These are phyloP conservation scores for Timema podura DNA, from an alignment of 2,888 invertebrate species.

Conservation along the genomic window DNA sequence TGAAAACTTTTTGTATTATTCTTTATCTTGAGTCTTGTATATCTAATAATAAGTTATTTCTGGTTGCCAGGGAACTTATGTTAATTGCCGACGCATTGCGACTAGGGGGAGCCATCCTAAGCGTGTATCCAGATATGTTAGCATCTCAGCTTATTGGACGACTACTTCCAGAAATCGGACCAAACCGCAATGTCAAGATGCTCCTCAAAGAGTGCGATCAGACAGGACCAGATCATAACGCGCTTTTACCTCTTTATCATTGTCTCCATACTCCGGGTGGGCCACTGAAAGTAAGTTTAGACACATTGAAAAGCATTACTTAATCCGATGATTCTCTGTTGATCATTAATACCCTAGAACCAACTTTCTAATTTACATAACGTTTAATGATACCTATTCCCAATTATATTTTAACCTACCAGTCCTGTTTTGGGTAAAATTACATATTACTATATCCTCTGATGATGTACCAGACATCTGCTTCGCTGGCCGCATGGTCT, in stretches of 20 bases:
- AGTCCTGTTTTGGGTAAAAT: too few relatives aligned
- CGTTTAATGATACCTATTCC: not conserved
- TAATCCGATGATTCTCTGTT: not conserved
- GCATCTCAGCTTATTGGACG: constrained; percentile 92
- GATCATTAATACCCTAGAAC: not conserved
- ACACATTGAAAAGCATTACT: too few relatives aligned
- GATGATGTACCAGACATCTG: too few relatives aligned
- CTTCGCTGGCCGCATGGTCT: too few relatives aligned
- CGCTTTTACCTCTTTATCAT: constrained; percentile 88
- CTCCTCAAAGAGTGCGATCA: constrained; percentile 87
- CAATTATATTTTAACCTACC: not conserved
- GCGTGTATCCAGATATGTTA: constrained; percentile 90
- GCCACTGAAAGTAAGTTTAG: constrained; percentile 74
- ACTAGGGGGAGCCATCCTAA: constrained; percentile 89
- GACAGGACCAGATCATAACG: constrained; percentile 84
- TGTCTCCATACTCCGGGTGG: constrained; percentile 98
- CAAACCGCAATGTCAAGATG: constrained; percentile 76
- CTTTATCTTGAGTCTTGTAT: too few relatives aligned
- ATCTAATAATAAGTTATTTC: too few relatives aligned
- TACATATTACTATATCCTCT: too few relatives aligned
- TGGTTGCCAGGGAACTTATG: constrained; percentile 83
- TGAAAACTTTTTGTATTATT: too few relatives aligned
- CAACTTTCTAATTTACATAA: not conserved
- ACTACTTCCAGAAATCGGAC: constrained; percentile 84
- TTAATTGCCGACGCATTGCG: constrained; percentile 90